Evolutionary conservation across 2,888 invertebrate genomes (phyloP), one percentile per base, ranked within the genome.

Genomic region (Ypsolopha sequella): DNA sequence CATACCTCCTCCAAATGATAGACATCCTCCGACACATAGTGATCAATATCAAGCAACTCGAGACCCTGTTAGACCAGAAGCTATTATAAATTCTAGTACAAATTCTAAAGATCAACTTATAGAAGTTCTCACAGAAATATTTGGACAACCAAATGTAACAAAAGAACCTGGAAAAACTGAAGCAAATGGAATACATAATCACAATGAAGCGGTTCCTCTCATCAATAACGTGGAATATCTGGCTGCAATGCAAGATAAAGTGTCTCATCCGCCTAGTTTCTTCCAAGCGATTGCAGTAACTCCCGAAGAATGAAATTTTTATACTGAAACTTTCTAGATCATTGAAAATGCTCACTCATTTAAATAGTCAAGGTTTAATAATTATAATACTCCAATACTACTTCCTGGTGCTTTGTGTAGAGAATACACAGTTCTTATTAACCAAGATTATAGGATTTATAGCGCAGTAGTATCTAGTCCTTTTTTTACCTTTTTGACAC

Each of bases 231-330:
- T 24, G 13, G 14, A 2, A 14, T 7, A 6, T 43, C 8, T 9
- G 14, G 13, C 13, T 43, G 7, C 43, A 14, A 43, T 9, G 6
- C 11, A 6, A 43, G 43, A 43, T 43, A 43, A 7, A 9, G 7
- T 7, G 7, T 13, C 43, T 6, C 9, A 43, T 24, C 24, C 24
- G 4, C 24, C 24, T 24, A 4, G 24, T 3, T 38, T 10, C 10
- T 55, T 53, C 36, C 56, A 56, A 36, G 54, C 43, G 7, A 33
- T 52, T 38, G 51, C 56, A 45, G 69, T 74, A 8, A 74, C 70
- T 13, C 74, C 74, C 39, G 70, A 67, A 52, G 44, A 44, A 48
- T 33, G 7, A 54, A 56, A 53, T 13, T 14, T 43, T 43, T 38
- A 10, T 13, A 13, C 24, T 24, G 2, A 4, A 24, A 24, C 24